Conservation (phyloP, 2,888 invertebrate species). For the Eupeodes luniger region DNA sequence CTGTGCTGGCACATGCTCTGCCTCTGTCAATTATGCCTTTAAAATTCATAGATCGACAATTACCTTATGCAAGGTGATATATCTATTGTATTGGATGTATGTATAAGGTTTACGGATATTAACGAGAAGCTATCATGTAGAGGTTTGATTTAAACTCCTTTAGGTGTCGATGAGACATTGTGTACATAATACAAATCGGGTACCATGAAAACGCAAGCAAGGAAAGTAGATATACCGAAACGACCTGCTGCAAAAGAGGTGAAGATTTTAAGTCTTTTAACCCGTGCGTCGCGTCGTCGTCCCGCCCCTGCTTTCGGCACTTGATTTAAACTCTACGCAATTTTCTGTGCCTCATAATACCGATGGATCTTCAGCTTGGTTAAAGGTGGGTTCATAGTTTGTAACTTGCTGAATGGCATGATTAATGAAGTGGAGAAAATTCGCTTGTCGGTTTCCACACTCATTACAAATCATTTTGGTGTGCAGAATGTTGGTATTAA, state of each 20-base stretch:
- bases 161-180: conserved; percentile 65
- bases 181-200: conserved; percentile 27
- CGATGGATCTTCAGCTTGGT: neutral
- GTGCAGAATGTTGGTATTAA: conserved; percentile 49
- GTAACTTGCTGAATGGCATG: conserved; percentile 69
- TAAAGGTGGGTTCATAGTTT: conserved; percentile 30
- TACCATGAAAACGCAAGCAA: conserved; percentile 31
- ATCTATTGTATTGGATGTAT: neutral
- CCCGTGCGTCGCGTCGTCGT: neutral
- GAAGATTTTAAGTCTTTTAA: conserved; percentile 39
- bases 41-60: neutral
- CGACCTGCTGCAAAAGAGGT: conserved; percentile 24
- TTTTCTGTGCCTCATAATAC: conserved; percentile 31
- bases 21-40: conserved; percentile 60
- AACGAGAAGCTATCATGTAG: conserved; percentile 32
- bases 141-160: conserved; percentile 63
- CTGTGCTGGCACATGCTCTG: conserved; percentile 46
- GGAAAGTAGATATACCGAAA: conserved; percentile 42
- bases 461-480: conserved; percentile 73
- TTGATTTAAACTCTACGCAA: conserved; percentile 53
- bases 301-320: conserved; percentile 8
- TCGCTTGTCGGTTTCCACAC: conserved; percentile 70
- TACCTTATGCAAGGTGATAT: conserved; percentile 26
- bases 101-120: conserved; percentile 26
- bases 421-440: conserved; percentile 76